Evolutionary conservation across 2,888 invertebrate genomes (phyloP).

Genomic region (Plemyria rubiginata): DNA sequence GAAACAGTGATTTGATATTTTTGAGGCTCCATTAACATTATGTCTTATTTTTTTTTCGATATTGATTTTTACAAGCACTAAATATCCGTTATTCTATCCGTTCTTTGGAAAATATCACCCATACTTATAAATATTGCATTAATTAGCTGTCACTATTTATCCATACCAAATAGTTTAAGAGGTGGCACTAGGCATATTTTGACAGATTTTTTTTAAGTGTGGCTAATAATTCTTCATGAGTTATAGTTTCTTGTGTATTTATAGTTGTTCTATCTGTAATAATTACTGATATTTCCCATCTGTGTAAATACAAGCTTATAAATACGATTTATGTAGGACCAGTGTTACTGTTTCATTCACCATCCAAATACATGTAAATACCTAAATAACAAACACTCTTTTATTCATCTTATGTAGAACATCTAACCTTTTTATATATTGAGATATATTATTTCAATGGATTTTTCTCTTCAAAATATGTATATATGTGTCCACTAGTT

Average conservation of each 20-base stretch:
- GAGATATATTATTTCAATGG: constrained; percentile 56
- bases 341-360: constrained; percentile 56
- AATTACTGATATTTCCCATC: constrained; percentile 56
- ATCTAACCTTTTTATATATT: constrained; percentile 83
- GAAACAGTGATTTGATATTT: constrained; percentile 70
- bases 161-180: background rate
- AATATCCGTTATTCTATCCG: background rate
- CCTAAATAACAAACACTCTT: constrained; percentile 64
- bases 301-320: constrained; percentile 57
- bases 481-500: no score
- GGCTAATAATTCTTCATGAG: constrained; percentile 27
- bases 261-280: constrained; percentile 58
- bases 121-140: background rate
- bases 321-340: constrained; percentile 60
- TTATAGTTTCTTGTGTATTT: constrained; percentile 63
- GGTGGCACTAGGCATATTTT: background rate
- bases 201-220: background rate
- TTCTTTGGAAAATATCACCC: background rate
- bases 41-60: constrained; percentile 45
- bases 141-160: background rate
- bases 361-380: constrained; percentile 66
- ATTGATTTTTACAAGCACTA: constrained; percentile 21
- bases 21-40: constrained; percentile 67
- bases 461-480: no score
- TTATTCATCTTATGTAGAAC: constrained; percentile 70